Conservation (phyloP, 1,140 invertebrate species). For the Diorhabda carinulata region DNA sequence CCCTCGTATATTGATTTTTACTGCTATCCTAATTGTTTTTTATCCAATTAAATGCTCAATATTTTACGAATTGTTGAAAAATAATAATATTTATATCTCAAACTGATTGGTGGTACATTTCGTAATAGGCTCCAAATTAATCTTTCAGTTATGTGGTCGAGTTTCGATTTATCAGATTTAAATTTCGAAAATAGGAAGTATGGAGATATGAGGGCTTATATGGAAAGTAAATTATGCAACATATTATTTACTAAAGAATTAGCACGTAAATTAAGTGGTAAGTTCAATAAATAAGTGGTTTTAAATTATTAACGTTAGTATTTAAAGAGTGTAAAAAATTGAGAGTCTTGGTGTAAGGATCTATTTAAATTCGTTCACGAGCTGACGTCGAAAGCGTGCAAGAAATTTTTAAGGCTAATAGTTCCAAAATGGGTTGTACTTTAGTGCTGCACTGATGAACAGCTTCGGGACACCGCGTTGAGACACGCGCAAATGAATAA, state of each 20-base stretch:
- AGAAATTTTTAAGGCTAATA: no score
- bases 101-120: no score
- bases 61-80: background rate
- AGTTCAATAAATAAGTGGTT: background rate
- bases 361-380: no score
- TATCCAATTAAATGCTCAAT: background rate
- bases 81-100: background rate
- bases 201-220: constrained; percentile 57
- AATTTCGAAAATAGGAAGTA: constrained; percentile 62
- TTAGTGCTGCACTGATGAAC: no score
- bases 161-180: constrained; percentile 68
- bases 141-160: constrained; percentile 43
- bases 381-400: no score
- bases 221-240: constrained; percentile 72
- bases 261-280: constrained; percentile 56
- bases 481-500: no score
- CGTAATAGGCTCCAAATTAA: background rate
- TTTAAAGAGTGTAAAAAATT: no score
- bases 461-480: no score
- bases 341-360: no score
- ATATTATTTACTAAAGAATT: constrained; percentile 67
- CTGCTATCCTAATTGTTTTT: background rate
- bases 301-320: no score
- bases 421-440: no score
- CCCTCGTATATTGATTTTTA: background rate